These are phyloP conservation scores for Ochropacha duplaris DNA, from an alignment of 2,888 invertebrate species.

Conservation along the genomic window DNA sequence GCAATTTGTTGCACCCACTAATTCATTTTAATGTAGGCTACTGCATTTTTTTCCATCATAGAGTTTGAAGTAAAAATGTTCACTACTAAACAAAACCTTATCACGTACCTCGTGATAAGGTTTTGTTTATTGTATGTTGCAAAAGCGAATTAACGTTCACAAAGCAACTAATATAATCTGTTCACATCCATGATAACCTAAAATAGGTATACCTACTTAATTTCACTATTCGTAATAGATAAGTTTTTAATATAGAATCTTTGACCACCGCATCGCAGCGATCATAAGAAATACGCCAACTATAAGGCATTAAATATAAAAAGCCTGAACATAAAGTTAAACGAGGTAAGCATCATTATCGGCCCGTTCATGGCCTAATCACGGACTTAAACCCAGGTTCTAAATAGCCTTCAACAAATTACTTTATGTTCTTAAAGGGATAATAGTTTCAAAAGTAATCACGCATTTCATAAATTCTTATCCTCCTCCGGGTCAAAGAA, in stretches of 20 bases:
- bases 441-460: conserved; percentile 19
- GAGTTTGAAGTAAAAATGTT: too few species aligned
- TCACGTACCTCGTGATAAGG: too few species aligned
- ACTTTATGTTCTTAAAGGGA: conserved; percentile 48
- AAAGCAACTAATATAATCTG: too few species aligned
- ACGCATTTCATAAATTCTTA: not conserved
- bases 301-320: conserved; percentile 17
- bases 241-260: conserved; percentile 3
- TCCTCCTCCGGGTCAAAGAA: too few species aligned
- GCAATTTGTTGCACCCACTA: too few species aligned
- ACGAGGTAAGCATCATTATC: conserved; percentile 50
- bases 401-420: conserved; percentile 51
- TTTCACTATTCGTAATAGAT: not conserved
- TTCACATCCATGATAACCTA: too few species aligned
- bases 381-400: conserved; percentile 32
- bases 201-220: conserved; percentile 6
- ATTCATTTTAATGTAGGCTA: too few species aligned
- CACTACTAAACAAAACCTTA: too few species aligned
- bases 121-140: too few species aligned
- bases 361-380: conserved; percentile 45
- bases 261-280: conserved; percentile 10
- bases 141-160: too few species aligned
- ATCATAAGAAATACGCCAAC: conserved; percentile 13
- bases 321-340: conserved; percentile 17
- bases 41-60: too few species aligned